These are phyloP conservation scores for Takifugu ocellatus DNA, from an alignment of 2,797 vertebrate species.

Conservation along the genomic window DNA sequence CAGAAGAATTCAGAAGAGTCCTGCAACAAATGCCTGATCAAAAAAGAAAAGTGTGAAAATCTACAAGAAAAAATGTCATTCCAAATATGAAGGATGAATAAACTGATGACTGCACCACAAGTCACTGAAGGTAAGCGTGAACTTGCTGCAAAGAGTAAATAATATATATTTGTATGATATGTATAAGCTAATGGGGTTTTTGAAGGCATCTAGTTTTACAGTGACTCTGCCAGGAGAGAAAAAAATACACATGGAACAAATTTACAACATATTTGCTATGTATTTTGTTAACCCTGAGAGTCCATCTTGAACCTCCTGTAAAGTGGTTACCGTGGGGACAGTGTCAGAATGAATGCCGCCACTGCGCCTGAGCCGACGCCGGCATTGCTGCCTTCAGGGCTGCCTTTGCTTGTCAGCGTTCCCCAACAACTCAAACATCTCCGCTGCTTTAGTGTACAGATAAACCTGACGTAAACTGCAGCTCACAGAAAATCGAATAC, in stretches of 20 bases:
- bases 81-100: too few species aligned
- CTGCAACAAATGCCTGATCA: too few species aligned
- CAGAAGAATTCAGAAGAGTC: too few species aligned
- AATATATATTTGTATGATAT: too few species aligned
- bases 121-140: too few species aligned
- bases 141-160: too few species aligned
- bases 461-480: constrained; percentile 11
- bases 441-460: constrained; percentile 25
- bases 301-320: constrained; percentile 60
- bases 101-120: too few species aligned
- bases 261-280: constrained; percentile 53
- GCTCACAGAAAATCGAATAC: constrained; percentile 2
- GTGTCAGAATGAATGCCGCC: constrained; percentile 48
- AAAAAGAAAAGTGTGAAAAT: too few species aligned
- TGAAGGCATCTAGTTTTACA: constrained; percentile 37
- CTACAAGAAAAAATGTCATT: too few species aligned
- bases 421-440: constrained; percentile 43
- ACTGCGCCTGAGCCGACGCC: constrained; percentile 44
- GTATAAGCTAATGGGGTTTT: constrained; percentile 2
- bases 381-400: constrained; percentile 36
- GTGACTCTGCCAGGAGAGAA: constrained; percentile 39
- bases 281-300: constrained; percentile 32
- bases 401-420: constrained; percentile 37
- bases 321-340: constrained; percentile 55
- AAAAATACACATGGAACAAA: constrained; percentile 51